Conservation (phyloP, 2,113 vertebrate genomes). For the Myrmecophaga tridactyla region DNA sequence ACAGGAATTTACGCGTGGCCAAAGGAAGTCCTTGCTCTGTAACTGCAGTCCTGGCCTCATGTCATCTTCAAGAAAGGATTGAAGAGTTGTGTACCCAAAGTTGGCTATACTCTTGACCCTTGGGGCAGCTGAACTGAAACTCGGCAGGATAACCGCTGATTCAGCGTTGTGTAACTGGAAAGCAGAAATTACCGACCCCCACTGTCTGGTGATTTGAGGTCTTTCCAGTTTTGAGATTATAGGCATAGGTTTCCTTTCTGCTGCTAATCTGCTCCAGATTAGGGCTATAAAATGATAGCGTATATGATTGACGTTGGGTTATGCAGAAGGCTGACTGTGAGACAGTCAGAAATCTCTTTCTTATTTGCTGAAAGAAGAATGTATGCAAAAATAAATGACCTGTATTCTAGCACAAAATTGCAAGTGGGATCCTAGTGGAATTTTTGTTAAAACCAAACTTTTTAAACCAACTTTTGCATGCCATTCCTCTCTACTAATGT, state of each 20-base stretch:
- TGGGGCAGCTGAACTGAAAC: conserved; percentile 73
- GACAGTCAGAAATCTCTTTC: conserved; percentile 15
- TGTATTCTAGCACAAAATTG: not conserved
- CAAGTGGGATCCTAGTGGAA: not conserved
- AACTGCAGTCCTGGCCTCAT: conserved; percentile 83
- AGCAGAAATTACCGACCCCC: conserved; percentile 81
- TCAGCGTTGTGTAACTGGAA: conserved; percentile 64
- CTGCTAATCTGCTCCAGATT: not conserved
- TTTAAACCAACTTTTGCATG: not conserved
- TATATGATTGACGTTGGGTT: not conserved
- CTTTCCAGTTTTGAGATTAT: conserved; percentile 63
- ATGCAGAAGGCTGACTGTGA: conserved; percentile 2
- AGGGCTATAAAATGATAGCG: not conserved
- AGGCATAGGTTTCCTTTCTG: conserved; percentile 61
- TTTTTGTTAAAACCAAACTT: not conserved
- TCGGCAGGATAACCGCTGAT: conserved; percentile 78
- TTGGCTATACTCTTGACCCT: conserved; percentile 85
- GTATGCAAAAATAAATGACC: not conserved
- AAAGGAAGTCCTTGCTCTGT: conserved; percentile 84
- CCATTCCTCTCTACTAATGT: not conserved
- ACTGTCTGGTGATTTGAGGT: conserved; percentile 53
- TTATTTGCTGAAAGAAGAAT: conserved; percentile 5
- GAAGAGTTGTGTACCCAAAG: conserved; percentile 83
- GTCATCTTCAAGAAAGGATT: conserved; percentile 84
- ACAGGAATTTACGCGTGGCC: conserved; percentile 80